Evolutionary conservation across 2,888 invertebrate species (phyloP).

Genomic region (Cactoblastis cactorum): DNA sequence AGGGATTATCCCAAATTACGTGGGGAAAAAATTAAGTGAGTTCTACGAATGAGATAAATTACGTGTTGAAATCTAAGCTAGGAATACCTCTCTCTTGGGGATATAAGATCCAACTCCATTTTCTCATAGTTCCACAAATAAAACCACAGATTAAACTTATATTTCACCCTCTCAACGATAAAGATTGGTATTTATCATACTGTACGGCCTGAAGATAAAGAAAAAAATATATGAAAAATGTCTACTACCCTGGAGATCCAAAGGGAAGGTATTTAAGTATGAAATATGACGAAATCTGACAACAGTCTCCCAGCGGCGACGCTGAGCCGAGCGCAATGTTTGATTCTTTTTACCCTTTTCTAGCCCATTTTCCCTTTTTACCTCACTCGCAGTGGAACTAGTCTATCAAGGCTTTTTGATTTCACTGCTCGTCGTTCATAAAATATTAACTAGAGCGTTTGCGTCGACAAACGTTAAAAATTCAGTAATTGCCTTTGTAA

Average conservation of each 20-base stretch:
- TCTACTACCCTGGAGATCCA: neutral
- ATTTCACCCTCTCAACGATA: too few relatives aligned
- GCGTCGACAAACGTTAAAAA: slow-evolving; percentile 21
- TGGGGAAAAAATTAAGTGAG: too few relatives aligned
- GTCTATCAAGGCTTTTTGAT: slow-evolving; percentile 33
- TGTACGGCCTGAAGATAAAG: neutral
- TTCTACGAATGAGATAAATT: too few relatives aligned
- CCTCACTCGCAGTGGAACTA: slow-evolving; percentile 43
- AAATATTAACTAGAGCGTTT: slow-evolving; percentile 43
- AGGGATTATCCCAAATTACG: too few relatives aligned
- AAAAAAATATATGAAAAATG: too few relatives aligned
- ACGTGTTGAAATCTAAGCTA: too few relatives aligned
- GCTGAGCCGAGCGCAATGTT: slow-evolving; percentile 24
- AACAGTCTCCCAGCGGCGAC: slow-evolving; percentile 20
- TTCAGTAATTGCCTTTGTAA: neutral
- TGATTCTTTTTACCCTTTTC: slow-evolving; percentile 38
- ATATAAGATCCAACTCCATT: too few relatives aligned
- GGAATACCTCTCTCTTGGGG: too few relatives aligned
- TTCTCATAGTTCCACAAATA: too few relatives aligned
- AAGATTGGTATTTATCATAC: too few relatives aligned
- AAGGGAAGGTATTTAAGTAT: slow-evolving; percentile 12
- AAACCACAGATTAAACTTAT: too few relatives aligned
- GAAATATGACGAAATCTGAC: slow-evolving; percentile 28
- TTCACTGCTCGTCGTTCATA: slow-evolving; percentile 46
- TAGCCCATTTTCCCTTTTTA: too few relatives aligned